A percentile compares a stretch with the other conserved stretches of the same genome.
phyloP scores from a whole-genome alignment of 2,113 vertebrate species.

The Nothoprocta pentlandii region DNA sequence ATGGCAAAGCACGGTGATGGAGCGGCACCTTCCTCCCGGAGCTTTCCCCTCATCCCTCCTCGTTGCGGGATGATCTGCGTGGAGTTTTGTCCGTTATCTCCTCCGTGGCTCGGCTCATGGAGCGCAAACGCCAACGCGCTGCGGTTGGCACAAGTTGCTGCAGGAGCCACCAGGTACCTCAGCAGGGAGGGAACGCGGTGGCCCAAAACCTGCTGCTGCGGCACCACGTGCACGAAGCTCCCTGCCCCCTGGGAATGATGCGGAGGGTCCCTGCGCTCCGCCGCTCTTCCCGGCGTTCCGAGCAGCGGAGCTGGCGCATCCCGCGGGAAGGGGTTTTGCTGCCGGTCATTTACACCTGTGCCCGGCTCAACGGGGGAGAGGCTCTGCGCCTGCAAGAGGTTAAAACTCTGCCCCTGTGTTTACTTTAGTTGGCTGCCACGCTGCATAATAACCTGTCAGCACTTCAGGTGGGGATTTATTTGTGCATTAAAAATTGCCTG shows the following conservation, averaged over 20 bases:
- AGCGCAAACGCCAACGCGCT: background rate
- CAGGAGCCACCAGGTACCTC: background rate
- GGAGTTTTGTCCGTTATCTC: background rate
- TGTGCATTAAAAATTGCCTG: slow-evolving; percentile 83
- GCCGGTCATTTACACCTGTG: slow-evolving; percentile 43
- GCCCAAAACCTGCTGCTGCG: background rate
- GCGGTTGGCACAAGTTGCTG: rapidly evolving
- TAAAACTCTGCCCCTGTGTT: slow-evolving; percentile 81
- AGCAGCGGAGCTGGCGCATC: rapidly evolving
- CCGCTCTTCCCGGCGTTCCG: background rate
- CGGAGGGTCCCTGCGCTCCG: no score
- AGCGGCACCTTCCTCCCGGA: background rate
- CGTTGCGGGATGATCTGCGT: background rate
- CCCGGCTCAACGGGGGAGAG: background rate
- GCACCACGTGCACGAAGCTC: no score
- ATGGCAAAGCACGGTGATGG: rapidly evolving
- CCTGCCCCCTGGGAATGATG: background rate
- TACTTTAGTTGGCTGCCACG: slow-evolving; percentile 79
- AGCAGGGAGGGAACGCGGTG: background rate
- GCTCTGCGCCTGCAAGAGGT: slow-evolving; percentile 74
- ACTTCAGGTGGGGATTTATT: slow-evolving; percentile 86
- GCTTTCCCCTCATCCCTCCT: background rate
- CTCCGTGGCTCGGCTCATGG: background rate
- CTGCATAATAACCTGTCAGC: slow-evolving; percentile 84
- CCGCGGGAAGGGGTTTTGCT: background rate